Percentiles rank a stretch among this genome's conserved stretches.
Evolutionary conservation across 2,113 vertebrate genomes (phyloP).

Genomic region (Rissa tridactyla): DNA sequence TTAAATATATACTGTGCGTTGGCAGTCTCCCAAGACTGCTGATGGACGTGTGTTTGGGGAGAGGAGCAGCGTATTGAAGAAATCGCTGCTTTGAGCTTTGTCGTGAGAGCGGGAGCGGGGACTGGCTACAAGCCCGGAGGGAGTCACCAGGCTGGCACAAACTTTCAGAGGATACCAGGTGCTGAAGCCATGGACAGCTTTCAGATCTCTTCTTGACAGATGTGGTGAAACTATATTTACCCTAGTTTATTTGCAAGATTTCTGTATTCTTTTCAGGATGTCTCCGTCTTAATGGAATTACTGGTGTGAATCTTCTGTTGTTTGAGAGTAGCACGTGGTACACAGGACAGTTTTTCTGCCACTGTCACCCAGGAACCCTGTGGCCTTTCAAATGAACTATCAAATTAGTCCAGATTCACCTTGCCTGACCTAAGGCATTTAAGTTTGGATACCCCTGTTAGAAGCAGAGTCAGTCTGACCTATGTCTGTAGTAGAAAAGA

Average conservation of each 20-base stretch:
- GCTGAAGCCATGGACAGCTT: not conserved
- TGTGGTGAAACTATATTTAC: not conserved
- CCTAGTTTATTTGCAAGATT: not conserved
- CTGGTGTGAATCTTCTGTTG: not conserved
- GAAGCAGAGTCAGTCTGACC: not conserved
- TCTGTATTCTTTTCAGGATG: not conserved
- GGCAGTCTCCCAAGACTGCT: conserved; percentile 5
- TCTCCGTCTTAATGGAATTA: not conserved
- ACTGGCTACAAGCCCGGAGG: not conserved
- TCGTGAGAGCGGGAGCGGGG: fast-evolving
- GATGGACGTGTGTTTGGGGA: not conserved
- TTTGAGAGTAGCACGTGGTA: not conserved
- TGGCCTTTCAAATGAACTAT: not conserved
- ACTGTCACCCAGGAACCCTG: not conserved
- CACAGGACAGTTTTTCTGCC: not conserved
- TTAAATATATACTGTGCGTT: not conserved
- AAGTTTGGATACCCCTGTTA: not conserved
- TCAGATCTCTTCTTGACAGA: not conserved
- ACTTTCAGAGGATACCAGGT: not conserved
- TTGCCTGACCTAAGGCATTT: not conserved
- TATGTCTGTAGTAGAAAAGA: not conserved
- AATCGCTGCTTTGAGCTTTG: not conserved
- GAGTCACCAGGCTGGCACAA: not conserved
- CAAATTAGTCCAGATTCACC: not conserved
- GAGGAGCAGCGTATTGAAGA: not conserved